Evolutionary conservation across 2,113 vertebrate species (phyloP), one percentile per base, ranked within the genome.

Genomic region (Pseudopipra pipra): DNA sequence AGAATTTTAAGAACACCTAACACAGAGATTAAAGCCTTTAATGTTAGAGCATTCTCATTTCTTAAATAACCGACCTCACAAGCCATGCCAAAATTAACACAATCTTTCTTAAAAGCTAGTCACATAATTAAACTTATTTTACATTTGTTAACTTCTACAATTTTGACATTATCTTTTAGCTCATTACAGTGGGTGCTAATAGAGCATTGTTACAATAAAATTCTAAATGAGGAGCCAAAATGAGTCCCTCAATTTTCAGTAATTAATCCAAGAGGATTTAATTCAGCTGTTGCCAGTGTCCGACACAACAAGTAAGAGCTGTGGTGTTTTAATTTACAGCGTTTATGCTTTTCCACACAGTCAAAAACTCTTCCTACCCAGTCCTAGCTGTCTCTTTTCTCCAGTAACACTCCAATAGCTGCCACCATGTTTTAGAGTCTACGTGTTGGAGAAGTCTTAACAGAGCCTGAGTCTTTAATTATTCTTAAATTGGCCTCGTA

Each of bases 191-290:
- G 24, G n/a, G 24, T 52, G 24, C 35, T 88, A 85, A 86, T 35
- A 81, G 62, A 87, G 67, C 44, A 85, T 59, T 91, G 59, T 83
- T 71, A 67, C 65, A 90, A 75, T 37, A 82, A n/a, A 65, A 83
- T 47, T 77, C 67, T 80, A 88, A 91, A 95, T 58, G 75, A 95
- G 82, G 55, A 93, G 59, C 7, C 56, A 86, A 95, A 96, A 93
- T 31, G 5, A 74, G 68, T 62, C 87, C 52, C 65, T 81, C 54
- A 56, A 72, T 93, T 84, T 95, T 72, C 35, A 91, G 28, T 75
- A 96, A 95, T 92, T 94, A 93, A 86, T 73, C 82, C 79, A 93
- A 89, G 66, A 95, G 72, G 79, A 72, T 83, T 90, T 88, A 84
- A 87, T 77, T 91, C 20, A 7, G 67, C 30, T 47, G 59, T 56